phyloP scores from a whole-genome alignment of 2,113 vertebrate genomes.

The Erythrocebus patas region DNA sequence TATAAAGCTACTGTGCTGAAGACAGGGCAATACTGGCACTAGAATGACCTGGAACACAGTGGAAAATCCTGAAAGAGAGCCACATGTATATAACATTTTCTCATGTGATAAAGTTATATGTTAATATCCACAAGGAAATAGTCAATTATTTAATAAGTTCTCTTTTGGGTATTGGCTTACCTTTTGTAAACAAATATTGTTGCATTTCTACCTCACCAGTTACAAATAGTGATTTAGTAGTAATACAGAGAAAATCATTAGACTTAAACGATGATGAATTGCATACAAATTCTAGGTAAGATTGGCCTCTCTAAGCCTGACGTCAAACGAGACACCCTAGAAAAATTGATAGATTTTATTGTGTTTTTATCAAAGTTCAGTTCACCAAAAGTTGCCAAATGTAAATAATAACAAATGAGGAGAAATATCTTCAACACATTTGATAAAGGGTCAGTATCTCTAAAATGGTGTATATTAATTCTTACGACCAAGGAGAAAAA shows the following conservation, averaged over 20 bases:
- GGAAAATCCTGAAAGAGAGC: background rate
- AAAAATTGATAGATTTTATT: background rate
- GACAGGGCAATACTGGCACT: rapidly evolving
- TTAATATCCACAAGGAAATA: background rate
- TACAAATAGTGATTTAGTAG: background rate
- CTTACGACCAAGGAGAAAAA: background rate
- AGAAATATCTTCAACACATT: background rate
- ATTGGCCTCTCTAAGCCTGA: background rate
- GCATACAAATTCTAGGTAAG: background rate
- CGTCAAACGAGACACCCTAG: background rate
- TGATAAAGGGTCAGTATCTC: background rate
- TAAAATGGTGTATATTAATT: background rate
- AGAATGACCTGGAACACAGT: background rate
- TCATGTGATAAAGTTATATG: no score
- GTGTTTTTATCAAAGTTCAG: background rate
- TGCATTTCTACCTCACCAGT: background rate
- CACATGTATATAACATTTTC: rapidly evolving
- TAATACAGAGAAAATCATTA: background rate
- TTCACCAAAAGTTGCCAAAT: background rate
- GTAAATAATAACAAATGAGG: background rate
- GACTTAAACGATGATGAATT: no score
- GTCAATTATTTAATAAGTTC: background rate
- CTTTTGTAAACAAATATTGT: background rate
- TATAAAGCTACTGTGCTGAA: background rate
- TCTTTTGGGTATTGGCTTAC: background rate